Evolutionary conservation across 2,888 invertebrate genomes (phyloP).

Genomic region (Actias luna): DNA sequence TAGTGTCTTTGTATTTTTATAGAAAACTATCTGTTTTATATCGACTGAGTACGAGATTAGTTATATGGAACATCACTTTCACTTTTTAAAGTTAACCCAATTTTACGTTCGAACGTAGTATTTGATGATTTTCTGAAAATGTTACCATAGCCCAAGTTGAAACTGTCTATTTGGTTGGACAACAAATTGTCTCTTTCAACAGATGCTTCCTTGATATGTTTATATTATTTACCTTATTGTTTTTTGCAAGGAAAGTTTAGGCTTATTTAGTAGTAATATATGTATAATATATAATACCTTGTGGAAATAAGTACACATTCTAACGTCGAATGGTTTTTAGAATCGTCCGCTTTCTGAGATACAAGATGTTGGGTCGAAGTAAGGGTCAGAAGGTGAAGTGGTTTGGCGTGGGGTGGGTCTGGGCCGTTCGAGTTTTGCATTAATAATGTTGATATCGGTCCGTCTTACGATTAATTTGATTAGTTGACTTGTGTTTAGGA

Average conservation of each 20-base stretch:
- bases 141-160: too few relatives aligned
- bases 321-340: conserved; percentile 26
- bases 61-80: neutral
- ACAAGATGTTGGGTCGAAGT: conserved; percentile 42
- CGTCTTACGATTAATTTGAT: conserved; percentile 77
- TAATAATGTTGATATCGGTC: conserved; percentile 80
- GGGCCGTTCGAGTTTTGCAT: conserved; percentile 68
- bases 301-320: neutral
- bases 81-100: neutral
- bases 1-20: neutral
- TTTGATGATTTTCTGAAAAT: too few relatives aligned
- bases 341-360: conserved; percentile 59
- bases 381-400: conserved; percentile 32
- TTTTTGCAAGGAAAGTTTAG: neutral
- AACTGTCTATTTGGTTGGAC: neutral
- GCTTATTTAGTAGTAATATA: neutral
- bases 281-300: neutral
- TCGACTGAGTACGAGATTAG: neutral
- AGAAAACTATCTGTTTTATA: neutral
- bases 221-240: neutral
- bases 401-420: conserved; percentile 36
- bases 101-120: too few relatives aligned
- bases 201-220: neutral
- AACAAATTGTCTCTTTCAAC: neutral
- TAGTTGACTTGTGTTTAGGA: conserved; percentile 45